Conservation (phyloP, 2,888 invertebrate genomes). For the Lasioglossum zephyrum region DNA sequence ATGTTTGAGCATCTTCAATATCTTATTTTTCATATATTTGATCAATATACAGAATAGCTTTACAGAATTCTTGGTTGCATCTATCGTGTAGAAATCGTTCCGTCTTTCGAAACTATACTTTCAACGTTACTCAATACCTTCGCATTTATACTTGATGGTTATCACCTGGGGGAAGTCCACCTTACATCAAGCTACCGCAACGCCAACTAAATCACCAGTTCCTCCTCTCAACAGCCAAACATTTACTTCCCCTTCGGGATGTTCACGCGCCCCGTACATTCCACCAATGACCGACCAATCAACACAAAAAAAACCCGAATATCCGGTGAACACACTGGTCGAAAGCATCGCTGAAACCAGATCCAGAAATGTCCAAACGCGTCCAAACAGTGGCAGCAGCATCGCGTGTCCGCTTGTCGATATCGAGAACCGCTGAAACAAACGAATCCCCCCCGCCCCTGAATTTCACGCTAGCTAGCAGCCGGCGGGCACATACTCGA, state of each 20-base stretch:
- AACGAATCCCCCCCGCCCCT: neutral
- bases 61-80: too few species aligned
- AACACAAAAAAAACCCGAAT: neutral
- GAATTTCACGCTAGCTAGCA: conserved; percentile 23
- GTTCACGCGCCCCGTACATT: neutral
- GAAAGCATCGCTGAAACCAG: neutral
- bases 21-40: too few species aligned
- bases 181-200: too few species aligned
- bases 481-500: conserved; percentile 21
- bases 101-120: too few species aligned
- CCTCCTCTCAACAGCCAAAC: neutral
- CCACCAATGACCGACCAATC: neutral
- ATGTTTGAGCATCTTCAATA: too few species aligned
- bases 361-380: neutral
- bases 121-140: too few species aligned
- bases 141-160: too few species aligned
- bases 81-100: too few species aligned
- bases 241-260: neutral
- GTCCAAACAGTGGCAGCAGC: neutral
- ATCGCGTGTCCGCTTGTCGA: neutral
- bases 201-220: neutral
- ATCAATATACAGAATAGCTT: too few species aligned
- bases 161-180: too few species aligned
- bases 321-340: neutral
- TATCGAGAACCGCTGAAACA: conserved; percentile 2